These are phyloP conservation scores for Heteropelma amictum DNA, from an alignment of 2,888 invertebrate species.

Conservation along the genomic window DNA sequence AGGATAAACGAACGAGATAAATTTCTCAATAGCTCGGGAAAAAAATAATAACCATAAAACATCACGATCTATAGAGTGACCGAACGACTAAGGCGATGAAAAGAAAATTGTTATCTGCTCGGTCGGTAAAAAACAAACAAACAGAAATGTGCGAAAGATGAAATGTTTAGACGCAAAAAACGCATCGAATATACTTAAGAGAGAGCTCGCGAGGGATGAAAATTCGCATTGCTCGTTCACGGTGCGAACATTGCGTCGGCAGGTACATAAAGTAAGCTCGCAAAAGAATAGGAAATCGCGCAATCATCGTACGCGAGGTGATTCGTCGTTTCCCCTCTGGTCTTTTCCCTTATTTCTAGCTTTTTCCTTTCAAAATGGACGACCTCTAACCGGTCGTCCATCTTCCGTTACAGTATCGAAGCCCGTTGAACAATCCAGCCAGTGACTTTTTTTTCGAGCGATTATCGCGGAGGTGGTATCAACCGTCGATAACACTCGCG, in stretches of 20 bases:
- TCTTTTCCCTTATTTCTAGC: too few relatives aligned
- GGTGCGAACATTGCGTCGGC: conserved; percentile 34
- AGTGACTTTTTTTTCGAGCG: not conserved
- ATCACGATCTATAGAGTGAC: too few relatives aligned
- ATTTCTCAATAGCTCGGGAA: too few relatives aligned
- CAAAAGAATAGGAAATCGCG: conserved; percentile 19
- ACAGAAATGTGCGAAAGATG: too few relatives aligned
- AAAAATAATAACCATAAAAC: too few relatives aligned
- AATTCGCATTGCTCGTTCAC: not conserved
- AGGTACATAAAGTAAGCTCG: conserved; percentile 57
- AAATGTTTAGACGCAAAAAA: not conserved
- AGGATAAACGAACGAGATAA: too few relatives aligned
- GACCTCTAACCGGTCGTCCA: too few relatives aligned
- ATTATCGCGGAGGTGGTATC: not conserved
- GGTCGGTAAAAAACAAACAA: too few relatives aligned
- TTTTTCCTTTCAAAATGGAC: too few relatives aligned
- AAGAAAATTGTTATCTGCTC: too few relatives aligned
- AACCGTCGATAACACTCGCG: conserved; percentile 33
- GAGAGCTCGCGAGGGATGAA: not conserved
- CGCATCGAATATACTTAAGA: not conserved
- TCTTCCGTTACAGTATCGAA: conserved; percentile 7
- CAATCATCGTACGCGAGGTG: not conserved
- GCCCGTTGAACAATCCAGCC: conserved; percentile 28
- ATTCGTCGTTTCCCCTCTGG: not conserved
- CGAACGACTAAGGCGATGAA: too few relatives aligned